Conservation (phyloP, 2,113 vertebrate genomes). For the Thermophis baileyi region DNA sequence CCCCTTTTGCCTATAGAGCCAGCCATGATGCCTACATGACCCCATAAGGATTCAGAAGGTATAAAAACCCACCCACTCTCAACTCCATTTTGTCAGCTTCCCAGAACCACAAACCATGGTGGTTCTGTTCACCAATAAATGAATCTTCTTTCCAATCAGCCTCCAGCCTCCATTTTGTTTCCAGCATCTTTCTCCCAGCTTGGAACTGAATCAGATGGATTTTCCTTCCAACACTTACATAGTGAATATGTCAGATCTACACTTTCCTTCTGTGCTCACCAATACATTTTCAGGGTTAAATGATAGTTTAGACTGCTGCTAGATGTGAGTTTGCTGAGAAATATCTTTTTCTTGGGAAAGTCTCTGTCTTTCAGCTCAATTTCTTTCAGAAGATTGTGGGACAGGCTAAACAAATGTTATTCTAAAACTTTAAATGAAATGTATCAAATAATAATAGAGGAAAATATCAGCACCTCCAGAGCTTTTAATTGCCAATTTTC, state of each 20-base stretch:
- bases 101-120: too few relatives aligned
- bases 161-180: too few relatives aligned
- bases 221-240: not conserved
- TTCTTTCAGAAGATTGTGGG: not conserved
- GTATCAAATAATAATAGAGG: not conserved
- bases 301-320: not conserved
- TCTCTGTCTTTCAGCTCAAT: not conserved
- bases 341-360: not conserved
- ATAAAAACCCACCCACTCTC: too few relatives aligned
- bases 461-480: not conserved
- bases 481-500: not conserved
- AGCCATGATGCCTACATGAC: too few relatives aligned
- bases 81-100: too few relatives aligned
- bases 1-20: too few relatives aligned
- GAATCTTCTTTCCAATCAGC: too few relatives aligned
- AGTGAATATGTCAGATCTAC: not conserved
- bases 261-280: not conserved
- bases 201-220: too few relatives aligned
- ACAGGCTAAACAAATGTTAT: not conserved
- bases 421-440: not conserved
- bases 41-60: too few relatives aligned
- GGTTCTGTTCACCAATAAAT: too few relatives aligned
- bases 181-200: too few relatives aligned
- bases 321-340: not conserved
- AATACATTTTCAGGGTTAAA: not conserved